Base-by-base conservation (phyloP, 2,888 invertebrate genomes). In the Dasypolia templi region DNA sequence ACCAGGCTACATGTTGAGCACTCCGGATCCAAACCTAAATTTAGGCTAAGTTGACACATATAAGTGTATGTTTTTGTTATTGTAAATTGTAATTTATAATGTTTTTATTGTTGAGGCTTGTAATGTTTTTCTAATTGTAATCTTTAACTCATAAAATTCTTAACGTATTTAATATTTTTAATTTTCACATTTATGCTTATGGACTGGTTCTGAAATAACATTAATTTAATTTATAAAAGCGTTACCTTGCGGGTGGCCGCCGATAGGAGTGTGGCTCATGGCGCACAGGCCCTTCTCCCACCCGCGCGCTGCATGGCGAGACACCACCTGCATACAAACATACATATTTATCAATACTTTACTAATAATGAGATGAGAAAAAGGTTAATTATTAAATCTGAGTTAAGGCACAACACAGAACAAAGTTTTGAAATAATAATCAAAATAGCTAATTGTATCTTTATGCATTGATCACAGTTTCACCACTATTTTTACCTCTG, bases 301-400 rank as follows among this genome's bases (percentile, higher is more conserved):
- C 96, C 96, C 95, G 95, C 95, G 95, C 95, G 96, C 96, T 96
- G 96, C 96, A 96, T 96, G 96, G 96, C 96, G 96, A 95, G 96
- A 96, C 93, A 96, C 95, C 95, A 96, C 95, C 96, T 96, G 92
- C 39, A 82, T 72, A 77, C 26, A 81, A 69, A 69, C n/a, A 72
- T n/a, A 55, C 26, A 51, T 19, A 55, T 51, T 22, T n/a, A n/a
- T 64, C 26, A 62, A 53, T 26, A 53, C 39, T 26, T n/a, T 17
- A 64, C 32, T 39, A 42, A n/a, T n/a, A 0, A 14, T 53, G 17
- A 35, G 19, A 49, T 39, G n/a, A 63, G n/a, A 19, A 56, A 55
- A 58, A 14, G 9, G n/a, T 22, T 35, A 26, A 44, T n/a, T 22
- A 17, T 35, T 17, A 1, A 51, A 32, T 32, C 19, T 32, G 42